Evolutionary conservation across 1,140 invertebrate species (phyloP).

Genomic region (Dreissena rostriformis): DNA sequence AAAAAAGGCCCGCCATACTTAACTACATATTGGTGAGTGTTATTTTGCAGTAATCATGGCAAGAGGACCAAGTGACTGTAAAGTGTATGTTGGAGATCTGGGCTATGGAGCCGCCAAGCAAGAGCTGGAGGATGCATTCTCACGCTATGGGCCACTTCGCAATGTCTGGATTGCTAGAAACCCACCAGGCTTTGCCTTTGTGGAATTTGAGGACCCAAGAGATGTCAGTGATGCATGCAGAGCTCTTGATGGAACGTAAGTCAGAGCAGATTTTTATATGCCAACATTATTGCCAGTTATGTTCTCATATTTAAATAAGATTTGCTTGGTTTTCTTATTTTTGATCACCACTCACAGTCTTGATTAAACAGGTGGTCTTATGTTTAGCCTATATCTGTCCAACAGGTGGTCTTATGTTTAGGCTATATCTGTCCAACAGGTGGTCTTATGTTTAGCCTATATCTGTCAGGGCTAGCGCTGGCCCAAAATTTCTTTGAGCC

Average conservation of each 20-base stretch:
- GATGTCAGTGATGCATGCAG: constrained; percentile 97
- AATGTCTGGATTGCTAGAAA: constrained; percentile 98
- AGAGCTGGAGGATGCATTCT: constrained; percentile 76
- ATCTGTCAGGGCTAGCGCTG: no score
- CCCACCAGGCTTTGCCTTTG: constrained; percentile 92
- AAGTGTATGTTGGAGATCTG: constrained; percentile 98
- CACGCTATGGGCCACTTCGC: constrained; percentile 93
- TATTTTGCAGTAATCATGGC: not conserved
- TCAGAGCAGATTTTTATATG: constrained; percentile 23
- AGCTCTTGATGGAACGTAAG: constrained; percentile 92
- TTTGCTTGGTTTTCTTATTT: not conserved
- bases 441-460: no score
- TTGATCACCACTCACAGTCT: not conserved
- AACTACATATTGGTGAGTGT: no score
- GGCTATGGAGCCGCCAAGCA: constrained; percentile 76
- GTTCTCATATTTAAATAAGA: not conserved
- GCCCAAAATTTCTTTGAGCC: no score
- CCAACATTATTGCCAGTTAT: not conserved
- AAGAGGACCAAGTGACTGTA: constrained; percentile 87
- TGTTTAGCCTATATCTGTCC: not conserved
- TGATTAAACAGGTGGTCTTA: not conserved
- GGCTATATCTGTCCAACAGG: not conserved
- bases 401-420: not conserved
- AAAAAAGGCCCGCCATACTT: no score
- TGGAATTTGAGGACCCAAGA: constrained; percentile 97